phyloP scores from a whole-genome alignment of 2,797 vertebrate species.

The Xyrichtys novacula region DNA sequence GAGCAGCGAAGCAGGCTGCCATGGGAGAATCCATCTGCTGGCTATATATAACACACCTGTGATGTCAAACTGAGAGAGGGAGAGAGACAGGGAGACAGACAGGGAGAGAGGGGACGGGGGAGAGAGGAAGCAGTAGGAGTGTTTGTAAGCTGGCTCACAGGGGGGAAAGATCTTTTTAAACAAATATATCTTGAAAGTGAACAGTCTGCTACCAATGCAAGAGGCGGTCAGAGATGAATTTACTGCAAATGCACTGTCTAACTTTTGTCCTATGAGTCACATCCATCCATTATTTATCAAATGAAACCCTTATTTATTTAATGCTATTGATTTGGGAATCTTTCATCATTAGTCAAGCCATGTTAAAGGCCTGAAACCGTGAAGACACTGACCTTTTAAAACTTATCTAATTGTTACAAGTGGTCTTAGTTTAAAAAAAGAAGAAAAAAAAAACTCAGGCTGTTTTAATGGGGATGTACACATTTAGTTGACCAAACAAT shows the following conservation, averaged over 20 bases:
- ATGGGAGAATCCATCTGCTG: slow-evolving; percentile 84
- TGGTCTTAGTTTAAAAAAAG: too few relatives aligned
- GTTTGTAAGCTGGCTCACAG: slow-evolving; percentile 22
- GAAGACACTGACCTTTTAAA: too few relatives aligned
- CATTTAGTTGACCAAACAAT: too few relatives aligned
- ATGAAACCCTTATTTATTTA: too few relatives aligned
- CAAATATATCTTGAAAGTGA: neutral
- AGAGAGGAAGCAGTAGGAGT: slow-evolving; percentile 17
- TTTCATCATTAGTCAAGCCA: too few relatives aligned
- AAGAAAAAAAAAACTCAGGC: too few relatives aligned
- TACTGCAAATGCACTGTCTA: neutral
- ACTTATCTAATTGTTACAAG: too few relatives aligned
- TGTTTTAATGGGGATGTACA: too few relatives aligned
- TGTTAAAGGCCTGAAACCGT: too few relatives aligned
- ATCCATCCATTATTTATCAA: too few relatives aligned
- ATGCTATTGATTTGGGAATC: too few relatives aligned
- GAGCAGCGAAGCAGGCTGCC: slow-evolving; percentile 64
- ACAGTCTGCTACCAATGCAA: neutral
- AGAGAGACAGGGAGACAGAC: slow-evolving; percentile 29
- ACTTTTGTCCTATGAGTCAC: neutral
- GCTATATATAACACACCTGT: slow-evolving; percentile 85
- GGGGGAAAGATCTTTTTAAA: neutral
- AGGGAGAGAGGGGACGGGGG: slow-evolving; percentile 6
- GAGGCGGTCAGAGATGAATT: too few relatives aligned
- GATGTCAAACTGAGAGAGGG: slow-evolving; percentile 80